Evolutionary conservation across 2,888 invertebrate species (phyloP), one percentile per base, ranked within the genome.

Genomic region (Caenorhabditis japonica): DNA sequence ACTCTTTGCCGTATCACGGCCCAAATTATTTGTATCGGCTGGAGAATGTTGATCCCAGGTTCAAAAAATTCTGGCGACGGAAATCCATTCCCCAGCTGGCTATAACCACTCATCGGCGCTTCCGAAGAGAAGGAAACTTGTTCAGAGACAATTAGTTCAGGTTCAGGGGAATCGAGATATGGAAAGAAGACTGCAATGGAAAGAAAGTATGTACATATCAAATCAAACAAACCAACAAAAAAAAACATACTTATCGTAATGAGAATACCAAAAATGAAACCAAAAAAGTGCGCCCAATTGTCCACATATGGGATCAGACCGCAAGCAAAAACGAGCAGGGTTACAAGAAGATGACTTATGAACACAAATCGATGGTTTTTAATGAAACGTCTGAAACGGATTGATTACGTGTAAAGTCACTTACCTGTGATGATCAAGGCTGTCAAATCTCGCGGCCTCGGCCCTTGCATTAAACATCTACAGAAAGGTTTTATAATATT

Each of bases 261-360:
- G 3, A 84, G 62, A 5, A 80, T 49, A 0, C 86, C 86, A 23
- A 82, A 78, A 19, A 85, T 58, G 52, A 83, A 82, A 5, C 86
- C 86, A 44, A 83, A 84, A 5, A 83, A 27, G 88, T 97, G 97
- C 70, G 97, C 95, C 90, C 96, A 97, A 90, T 99, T 99, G 90
- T 97, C 95, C 81, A 99, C 93, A 95, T 96, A 97, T 5, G 99
- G 99, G 71, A 99, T 90, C 33, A 97, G 92, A 33, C 78, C 78
- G 39, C 36, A 10, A 1, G 41, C 0, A 2, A 74, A 19, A 15
- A 76, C 47, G 15, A 47, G 2, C 13, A 38, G 1, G 5, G 44
- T 51, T 1, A 80, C 53, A n/a, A 55, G 1, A 0, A 66, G 0
- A 33, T 74, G 58, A 13, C 55, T 30, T 1, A 25, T 10, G 19